Percentiles rank a stretch among this genome's conserved stretches.
phyloP scores from a whole-genome alignment of 2,113 vertebrate species.

The Neolamprologus sp. region DNA sequence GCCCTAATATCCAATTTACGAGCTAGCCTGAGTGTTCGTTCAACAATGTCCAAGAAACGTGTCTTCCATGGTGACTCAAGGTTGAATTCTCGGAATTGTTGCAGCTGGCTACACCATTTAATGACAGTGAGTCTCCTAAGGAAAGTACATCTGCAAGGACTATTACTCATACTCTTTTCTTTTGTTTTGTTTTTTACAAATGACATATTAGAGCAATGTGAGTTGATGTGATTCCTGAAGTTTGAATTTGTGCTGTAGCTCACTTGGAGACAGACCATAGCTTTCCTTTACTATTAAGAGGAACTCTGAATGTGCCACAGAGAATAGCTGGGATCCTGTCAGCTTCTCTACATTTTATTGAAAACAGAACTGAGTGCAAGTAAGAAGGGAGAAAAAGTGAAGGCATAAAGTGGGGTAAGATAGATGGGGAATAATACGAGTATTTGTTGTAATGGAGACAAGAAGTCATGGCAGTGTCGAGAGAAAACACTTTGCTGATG shows the following conservation, averaged over 20 bases:
- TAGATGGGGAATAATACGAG: neutral
- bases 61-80: neutral
- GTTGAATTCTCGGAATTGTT: neutral
- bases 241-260: neutral
- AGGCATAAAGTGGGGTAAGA: neutral
- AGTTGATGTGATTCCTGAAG: conserved; percentile 30
- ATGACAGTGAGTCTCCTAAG: neutral
- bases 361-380: neutral
- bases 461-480: conserved; percentile 11
- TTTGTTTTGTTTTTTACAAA: neutral
- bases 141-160: neutral
- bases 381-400: neutral
- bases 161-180: neutral
- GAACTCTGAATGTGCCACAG: neutral
- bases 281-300: neutral
- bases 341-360: neutral
- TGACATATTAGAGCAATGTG: conserved; percentile 11
- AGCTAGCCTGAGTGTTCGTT: neutral
- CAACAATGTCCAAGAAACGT: neutral
- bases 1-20: neutral
- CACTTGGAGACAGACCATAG: neutral
- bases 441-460: conserved; percentile 18
- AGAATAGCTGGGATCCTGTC: neutral
- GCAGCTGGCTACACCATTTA: neutral
- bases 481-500: conserved; percentile 18